Base-by-base conservation (phyloP, 2,797 vertebrate species). In the Phrynocephalus vlangalii region DNA sequence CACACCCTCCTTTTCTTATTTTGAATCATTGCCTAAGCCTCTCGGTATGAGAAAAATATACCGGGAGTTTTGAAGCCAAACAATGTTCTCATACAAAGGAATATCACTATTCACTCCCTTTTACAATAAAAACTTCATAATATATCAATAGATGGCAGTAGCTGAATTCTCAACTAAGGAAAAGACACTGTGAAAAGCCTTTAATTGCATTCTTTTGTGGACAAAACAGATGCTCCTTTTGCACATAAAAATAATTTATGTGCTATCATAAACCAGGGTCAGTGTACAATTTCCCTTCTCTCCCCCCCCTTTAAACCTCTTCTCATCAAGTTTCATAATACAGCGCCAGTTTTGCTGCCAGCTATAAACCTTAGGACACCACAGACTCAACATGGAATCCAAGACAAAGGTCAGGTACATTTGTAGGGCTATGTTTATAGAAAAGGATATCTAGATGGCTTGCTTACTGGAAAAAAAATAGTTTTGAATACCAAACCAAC, bases 141-240 rank as follows among this genome's bases (percentile, higher is more conserved):
- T 77, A 44, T 86, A 88, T 91, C 93, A 86, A 90, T 90, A 95
- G 94, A 92, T 93, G 93, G 91, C 89, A 95, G 92, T 85, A 94
- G 89, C 67, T 89, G 89, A 94, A 92, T 86, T 92, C 91, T 86
- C 86, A 26, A 56, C 5, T 5, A n/a, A 89, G 89, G 83, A 2
- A 86, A 20, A 83, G 38, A 38, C 63, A 70, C 4, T 44, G 86
- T 44, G 56, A 44, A 92, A 95, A 88, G 67, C 50, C 84, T 84
- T 48, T 79, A 80, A 87, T 75, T 92, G 88, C 5, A 24, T 86
- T 81, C 85, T 88, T 67, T 79, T 0, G 0, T 67, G 82, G 75
- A 38, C 83, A 82, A 88, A 87, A 82, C 48, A 5, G 89, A 56
- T 79, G 8, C 10, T 3, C 1, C 48, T 28, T 90, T 50, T 87